Evolutionary conservation across 1,140 invertebrate genomes (phyloP), one percentile per base, ranked within the genome.

Genomic region (Panagrolaimus sp.): DNA sequence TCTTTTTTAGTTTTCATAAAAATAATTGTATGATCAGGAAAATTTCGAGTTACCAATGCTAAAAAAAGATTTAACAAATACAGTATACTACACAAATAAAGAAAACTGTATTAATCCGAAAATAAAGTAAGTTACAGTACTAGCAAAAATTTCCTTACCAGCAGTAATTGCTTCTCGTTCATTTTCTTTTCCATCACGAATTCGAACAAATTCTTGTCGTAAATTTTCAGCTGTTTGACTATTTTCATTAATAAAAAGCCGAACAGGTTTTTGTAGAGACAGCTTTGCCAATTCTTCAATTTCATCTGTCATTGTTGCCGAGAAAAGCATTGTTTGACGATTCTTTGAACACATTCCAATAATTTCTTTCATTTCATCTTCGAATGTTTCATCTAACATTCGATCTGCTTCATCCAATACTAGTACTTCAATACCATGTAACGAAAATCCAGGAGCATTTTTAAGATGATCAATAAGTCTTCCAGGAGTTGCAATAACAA

Each of bases 321-420:
- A 98, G 85, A 98, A 98, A 20, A 98, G 84, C 87, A 98, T 91
- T 0, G 93, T 97, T 84, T 98, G 94, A n/a, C 93, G 86, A n/a
- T 89, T 93, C 47, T 88, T 87, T 2, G 91, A 88, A 84, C 95
- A 98, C 72, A 93, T 66, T 43, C 82, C 69, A 31, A 87, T 86
- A 76, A 98, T 92, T 85, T 96, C 92, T 80, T 95, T 96, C 91
- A 98, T 93, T 84, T 98, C 95, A 74, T 96, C 92, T 0, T 92
- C 91, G 86, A 98, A 98, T 83, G 92, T 92, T 83, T 98, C 95
- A 85, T 98, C 95, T 75, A 99, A 85, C 92, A 98, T 97, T 76
- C 91, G 88, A 84, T 96, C 93, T 72, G 93, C 93, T 86, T 97
- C 93, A 84, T 97, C 93, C 9, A 97, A 83, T 68, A 97, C 91